Evolutionary conservation across 2,113 vertebrate species (phyloP), one percentile per base, ranked within the genome.

Genomic region (Plecotus auritus): DNA sequence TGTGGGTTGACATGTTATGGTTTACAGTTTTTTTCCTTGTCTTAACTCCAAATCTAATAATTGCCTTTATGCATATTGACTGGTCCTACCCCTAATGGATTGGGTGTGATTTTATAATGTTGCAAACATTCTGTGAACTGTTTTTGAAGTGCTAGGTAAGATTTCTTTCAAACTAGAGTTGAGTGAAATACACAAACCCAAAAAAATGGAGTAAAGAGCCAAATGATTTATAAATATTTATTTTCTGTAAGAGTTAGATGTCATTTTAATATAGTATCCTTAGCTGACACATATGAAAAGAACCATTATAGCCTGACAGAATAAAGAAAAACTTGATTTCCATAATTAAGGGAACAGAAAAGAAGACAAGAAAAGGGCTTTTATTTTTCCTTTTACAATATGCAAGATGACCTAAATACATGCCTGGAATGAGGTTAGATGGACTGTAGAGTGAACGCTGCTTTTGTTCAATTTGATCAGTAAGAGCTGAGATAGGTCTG

Each of bases 401-500:
- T 69, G 83, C 69, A 72, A 61, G 17, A 28, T 85, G 81, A 51
- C 54, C 84, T 93, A 64, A 88, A 91, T 73, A 54, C 17, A 78
- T 28, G 40, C 12, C 32, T 49, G 59, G 78, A 81, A 91, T 83
- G 77, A 88, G 42, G 81, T 64, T 70, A 88, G 81, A 88, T 54
- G 90, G 80, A 64, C 85, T 85, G 54, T 47, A 70, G 88, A 90
- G 18, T 11, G 16, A 78, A 22, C 0, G 4, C 37, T 90, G 87
- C 93, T 90, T 96, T 96, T 96, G 91, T 90, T 93, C 91, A 90
- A 80, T 95, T 70, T 94, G n/a, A 78, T 88, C 89, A 84, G 80
- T 82, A 93, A 87, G 45, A 40, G 18, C 86, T 91, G 76, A 59
- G 72, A 96, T 90, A 49, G 32, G 30, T 85, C 49, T 94, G 85